A percentile compares a stretch with the other conserved stretches of the same genome.
Evolutionary conservation across 2,113 vertebrate genomes (phyloP).

Genomic region (Carassius carassius): DNA sequence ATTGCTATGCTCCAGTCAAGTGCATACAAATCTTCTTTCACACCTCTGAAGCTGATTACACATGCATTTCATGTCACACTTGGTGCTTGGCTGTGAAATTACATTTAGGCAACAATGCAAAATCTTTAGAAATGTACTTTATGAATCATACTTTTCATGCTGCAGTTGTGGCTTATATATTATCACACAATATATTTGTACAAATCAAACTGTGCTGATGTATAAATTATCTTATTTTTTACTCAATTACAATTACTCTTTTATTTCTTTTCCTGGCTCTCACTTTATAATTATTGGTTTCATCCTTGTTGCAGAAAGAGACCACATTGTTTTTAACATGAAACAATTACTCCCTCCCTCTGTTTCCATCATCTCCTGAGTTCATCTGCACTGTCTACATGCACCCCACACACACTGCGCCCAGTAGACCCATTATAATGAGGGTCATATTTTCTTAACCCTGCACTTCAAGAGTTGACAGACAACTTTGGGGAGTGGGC

Average conservation of each 20-base stretch:
- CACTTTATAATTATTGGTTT: slow-evolving; percentile 1
- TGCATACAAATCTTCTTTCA: slow-evolving; percentile 20
- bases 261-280: neutral
- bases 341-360: too few species aligned
- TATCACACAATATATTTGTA: neutral
- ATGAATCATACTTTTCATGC: neutral
- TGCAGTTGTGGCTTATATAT: neutral
- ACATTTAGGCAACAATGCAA: slow-evolving; percentile 35
- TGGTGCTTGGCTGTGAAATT: slow-evolving; percentile 18
- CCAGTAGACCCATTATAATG: neutral
- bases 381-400: slow-evolving; percentile 24
- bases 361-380: neutral
- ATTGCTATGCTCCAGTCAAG: slow-evolving; percentile 1
- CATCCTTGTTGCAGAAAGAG: slow-evolving; percentile 6
- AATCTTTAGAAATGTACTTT: slow-evolving; percentile 6
- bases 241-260: neutral
- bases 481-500: neutral
- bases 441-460: slow-evolving; percentile 13
- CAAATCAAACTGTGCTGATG: neutral
- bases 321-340: slow-evolving; percentile 3
- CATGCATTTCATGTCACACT: slow-evolving; percentile 33
- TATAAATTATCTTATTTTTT: neutral
- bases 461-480: slow-evolving; percentile 21
- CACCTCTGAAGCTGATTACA: slow-evolving; percentile 30
- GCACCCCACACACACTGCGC: neutral